Evolutionary conservation across 2,888 invertebrate genomes (phyloP), one percentile per base, ranked within the genome.

Genomic region (Cecidostiba fungosa): DNA sequence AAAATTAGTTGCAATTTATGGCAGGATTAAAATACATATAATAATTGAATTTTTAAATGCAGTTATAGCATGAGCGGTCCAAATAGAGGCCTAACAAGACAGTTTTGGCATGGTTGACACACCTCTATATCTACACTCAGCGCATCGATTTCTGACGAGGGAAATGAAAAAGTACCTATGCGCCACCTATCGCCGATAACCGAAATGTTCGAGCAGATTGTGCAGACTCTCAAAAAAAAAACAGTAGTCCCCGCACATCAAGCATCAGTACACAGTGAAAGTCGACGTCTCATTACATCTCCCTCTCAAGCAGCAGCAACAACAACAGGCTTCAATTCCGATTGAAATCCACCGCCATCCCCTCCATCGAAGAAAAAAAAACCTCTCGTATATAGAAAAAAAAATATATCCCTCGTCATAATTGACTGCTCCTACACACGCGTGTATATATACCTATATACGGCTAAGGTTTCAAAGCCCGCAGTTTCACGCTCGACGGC

Each of bases 401-500:
- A 26, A 16, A 73, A 47, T n/a, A 26, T 43, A 39, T 43, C 47
- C 39, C 74, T 78, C 77, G 16, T 43, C 76, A 36, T 77, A 79
- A 84, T 80, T 77, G 84, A 80, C 76, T 84, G 69, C 66, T 74
- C 78, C 59, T 72, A n/a, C 78, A n/a, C 77, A 29, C 39, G 10
- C 59, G 1, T 16, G n/a, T n/a, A n/a, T n/a, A n/a, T n/a, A n/a
- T n/a, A n/a, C n/a, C 3, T 47, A 62, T 47, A 47, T 62, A 78
- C 73, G 73, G 78, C 73, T 81, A 74, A 84, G 83, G 83, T 83
- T 83, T 83, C 83, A 43, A 70, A 72, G 59, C 29, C 16, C 74
- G 36, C 36, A 76, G 85, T 85, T 85, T 85, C 82, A 85, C 85
- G 85, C 78, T 82, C 72, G 82, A 39, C 81, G 50, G 77, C 66